phyloP scores from a whole-genome alignment of 2,113 vertebrate genomes.

The Tragelaphus strepsiceros region DNA sequence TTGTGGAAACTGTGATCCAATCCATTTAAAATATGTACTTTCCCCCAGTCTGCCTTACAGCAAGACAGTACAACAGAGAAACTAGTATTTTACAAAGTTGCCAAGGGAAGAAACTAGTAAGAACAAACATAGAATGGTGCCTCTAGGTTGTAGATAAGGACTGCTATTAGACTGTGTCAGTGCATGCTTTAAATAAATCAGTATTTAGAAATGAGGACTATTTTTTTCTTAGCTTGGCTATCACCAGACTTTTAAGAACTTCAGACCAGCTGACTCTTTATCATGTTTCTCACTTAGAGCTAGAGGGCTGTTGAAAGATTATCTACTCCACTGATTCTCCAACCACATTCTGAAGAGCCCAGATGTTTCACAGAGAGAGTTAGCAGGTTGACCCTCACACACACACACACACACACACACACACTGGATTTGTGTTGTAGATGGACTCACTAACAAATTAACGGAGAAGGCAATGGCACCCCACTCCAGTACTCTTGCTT shows the following conservation, averaged over 20 bases:
- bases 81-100: conserved; percentile 11
- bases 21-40: conserved; percentile 47
- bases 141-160: not conserved
- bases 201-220: conserved; percentile 37
- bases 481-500: too few relatives aligned
- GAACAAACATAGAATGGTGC: not conserved
- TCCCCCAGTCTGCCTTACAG: not conserved
- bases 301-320: not conserved
- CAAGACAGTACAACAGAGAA: not conserved
- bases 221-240: conserved; percentile 17
- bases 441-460: not conserved
- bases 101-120: conserved; percentile 18
- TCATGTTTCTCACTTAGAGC: conserved; percentile 4
- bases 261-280: not conserved
- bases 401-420: not conserved
- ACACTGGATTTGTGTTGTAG: not conserved
- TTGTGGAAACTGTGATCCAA: conserved; percentile 23
- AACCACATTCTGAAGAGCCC: not conserved
- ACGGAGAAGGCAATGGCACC: not conserved
- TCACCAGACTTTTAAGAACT: not conserved
- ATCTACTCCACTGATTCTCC: not conserved
- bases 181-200: not conserved
- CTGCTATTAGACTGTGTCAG: not conserved
- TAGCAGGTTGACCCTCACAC: not conserved
- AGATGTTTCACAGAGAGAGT: not conserved